Base-by-base conservation (phyloP, 2,797 vertebrate genomes). In the Danio choprae region DNA sequence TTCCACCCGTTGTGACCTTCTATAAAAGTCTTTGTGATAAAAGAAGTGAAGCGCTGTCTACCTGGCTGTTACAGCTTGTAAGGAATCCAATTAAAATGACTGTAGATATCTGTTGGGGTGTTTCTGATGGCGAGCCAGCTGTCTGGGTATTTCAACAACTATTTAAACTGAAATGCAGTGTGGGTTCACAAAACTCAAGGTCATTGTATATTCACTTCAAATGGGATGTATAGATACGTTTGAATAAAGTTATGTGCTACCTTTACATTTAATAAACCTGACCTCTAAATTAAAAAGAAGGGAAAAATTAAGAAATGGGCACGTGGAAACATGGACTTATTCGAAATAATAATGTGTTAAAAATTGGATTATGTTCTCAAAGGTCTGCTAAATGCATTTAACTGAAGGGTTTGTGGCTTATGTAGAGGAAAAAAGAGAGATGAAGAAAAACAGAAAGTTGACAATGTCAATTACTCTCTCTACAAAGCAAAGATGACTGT, bases 401-500 rank as follows among this genome's bases (percentile, higher is more conserved):
- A 4, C 11, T 18, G 16, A 22, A 53, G 40, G 22, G 41, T 13
- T 10, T 22, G 18, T 65, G 43, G 22, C 8, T 36, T 50, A 50
- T 40, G 20, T 10, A 18, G 74, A 43, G 77, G 7, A 63, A 5
- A 56, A 15, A 65, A 44, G 9, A 9, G 18, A 40, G 44, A 62
- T 20, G 6, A 53, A n/a, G 36, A 36, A 10, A 41, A 16, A 5
- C 64, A 46, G 40, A 75, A 7, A 46, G 58, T 60, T 22, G 70
- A 67, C 20, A 55, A 59, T 20, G 51, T 46, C 11, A 64, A 67
- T 77, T 79, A 29, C 53, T 89, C 85, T 84, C 77, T 81, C 22
- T 80, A 74, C 80, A 71, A 87, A 83, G 90, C 87, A 86, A 90
- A 89, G 85, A 81, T 82, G 85, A 86, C 83, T 58, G 79, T 81